Base-by-base conservation (phyloP, 1,140 invertebrate species). In the Bombus sibiricus region DNA sequence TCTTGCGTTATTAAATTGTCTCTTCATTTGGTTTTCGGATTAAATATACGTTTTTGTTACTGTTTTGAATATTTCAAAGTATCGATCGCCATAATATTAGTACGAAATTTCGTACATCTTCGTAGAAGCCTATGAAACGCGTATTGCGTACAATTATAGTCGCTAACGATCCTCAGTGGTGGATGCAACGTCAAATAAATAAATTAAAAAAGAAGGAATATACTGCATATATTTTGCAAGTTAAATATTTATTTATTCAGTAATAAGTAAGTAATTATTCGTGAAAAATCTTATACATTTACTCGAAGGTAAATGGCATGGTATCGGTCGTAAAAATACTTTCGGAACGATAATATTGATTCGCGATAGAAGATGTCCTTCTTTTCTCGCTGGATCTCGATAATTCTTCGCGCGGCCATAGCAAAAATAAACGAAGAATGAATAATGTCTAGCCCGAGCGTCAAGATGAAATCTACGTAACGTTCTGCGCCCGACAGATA, bases 401-500 rank as follows among this genome's bases (percentile, higher is more conserved):
- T 76, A 68, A 83, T 83, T 68, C 73, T 66, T 77, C 62, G 32
- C 57, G 12, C 9, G 9, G 34, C 3, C 47, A 18, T 13, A 32
- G 28, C 71, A 47, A 71, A 84, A 84, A 79, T 66, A 62, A 66
- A 73, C 64, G 47, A 74, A 22, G 28, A 32, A 22, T 28, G 77
- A 80, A 81, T 81, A 81, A 85, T 62, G 75, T 53, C 83, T 73
- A 72, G 74, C 41, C n/a, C 53, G 37, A 66, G 39, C n/a, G 53
- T 81, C 83, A 47, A 41, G 83, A 85, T 64, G 71, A 82, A 80
- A 80, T 86, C 75, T 62, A 72, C 78, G 88, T 89, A 86, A 86
- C 84, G 81, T 78, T 88, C 88, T 89, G 88, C 74, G 59, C 32
- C 84, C 62, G 87, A 80, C 88, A 89, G 88, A 86, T 82, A 86